Conservation (phyloP, 92 coral and sea anemone genomes). For the Zoanthus sociatus region DNA sequence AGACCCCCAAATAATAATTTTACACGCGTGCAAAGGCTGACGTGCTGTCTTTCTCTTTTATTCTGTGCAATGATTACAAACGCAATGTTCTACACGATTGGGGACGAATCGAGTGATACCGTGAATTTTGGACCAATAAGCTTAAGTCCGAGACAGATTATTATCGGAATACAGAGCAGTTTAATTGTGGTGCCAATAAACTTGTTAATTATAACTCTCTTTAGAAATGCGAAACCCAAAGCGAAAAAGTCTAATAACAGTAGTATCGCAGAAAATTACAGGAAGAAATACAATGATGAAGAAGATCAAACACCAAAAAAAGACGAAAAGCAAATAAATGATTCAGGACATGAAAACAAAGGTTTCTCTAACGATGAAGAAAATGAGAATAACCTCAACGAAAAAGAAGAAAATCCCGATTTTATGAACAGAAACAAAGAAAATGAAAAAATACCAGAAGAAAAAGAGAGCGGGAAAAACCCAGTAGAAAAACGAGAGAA, state of each 20-base stretch:
- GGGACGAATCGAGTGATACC: constrained; percentile 26
- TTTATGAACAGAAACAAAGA: neutral
- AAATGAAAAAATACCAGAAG: neutral
- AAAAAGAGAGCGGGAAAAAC: neutral
- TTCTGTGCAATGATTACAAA: constrained; percentile 68
- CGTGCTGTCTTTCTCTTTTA: constrained; percentile 62
- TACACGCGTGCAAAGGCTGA: constrained; percentile 76
- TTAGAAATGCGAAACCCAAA: constrained; percentile 67
- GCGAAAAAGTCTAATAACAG: neutral
- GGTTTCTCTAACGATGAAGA: neutral
- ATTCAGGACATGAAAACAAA: constrained; percentile 6
- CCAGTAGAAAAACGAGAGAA: constrained; percentile 21
- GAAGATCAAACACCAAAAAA: neutral
- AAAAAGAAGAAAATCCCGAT: neutral
- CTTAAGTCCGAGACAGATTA: constrained; percentile 55
- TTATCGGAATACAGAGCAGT: constrained; percentile 65
- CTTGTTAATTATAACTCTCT: constrained; percentile 54
- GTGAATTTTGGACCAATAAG: constrained; percentile 61
- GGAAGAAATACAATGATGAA: neutral
- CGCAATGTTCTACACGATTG: constrained; percentile 67
- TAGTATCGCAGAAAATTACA: neutral
- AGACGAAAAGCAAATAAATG: neutral
- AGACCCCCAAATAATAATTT: constrained; percentile 78
- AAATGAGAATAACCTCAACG: too few species aligned
- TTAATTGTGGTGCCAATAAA: constrained; percentile 58